Base-by-base conservation (phyloP, 2,888 invertebrate species). In the Yponomeuta cagnagella region DNA sequence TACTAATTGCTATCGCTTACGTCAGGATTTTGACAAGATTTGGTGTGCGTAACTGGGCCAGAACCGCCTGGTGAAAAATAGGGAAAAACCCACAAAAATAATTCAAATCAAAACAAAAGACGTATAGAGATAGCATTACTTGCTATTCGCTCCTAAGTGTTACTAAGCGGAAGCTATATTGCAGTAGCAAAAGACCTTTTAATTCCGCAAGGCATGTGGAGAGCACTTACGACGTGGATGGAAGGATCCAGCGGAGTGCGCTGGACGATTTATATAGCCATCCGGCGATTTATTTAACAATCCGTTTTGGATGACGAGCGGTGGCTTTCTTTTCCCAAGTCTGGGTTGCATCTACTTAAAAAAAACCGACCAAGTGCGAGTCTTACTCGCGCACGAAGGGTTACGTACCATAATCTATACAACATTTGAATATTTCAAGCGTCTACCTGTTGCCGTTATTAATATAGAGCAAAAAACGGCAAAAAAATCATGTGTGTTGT, bases 241-340 rank as follows among this genome's bases (percentile, higher is more conserved):
- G 48, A 48, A 8, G 68, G 23, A 43, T 33, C n/a, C n/a, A 23
- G 68, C 68, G 43, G 68, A 68, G 48, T 23, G 48, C 68, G n/a
- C 68, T 12, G 5, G 6, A 80, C 77, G 79, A 82, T 83, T 83
- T 84, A 84, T 82, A 80, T 75, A 80, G 79, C 80, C 80, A 84
- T 85, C 82, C 83, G 83, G 43, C 77, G 79, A 82, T 83, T 83
- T 84, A 84, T 82, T 80, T 75, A 79, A 79, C 80, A 80, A 84
- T 85, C 81, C 84, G 83, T 84, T 83, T 83, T 79, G 75, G 77
- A 43, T 23, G 23, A 65, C 65, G 33, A 31, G 65, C 65, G 43
- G 10, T 12, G n/a, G 48, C 68, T 48, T 43, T 15, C n/a, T n/a
- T n/a, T 2, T 43, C 67, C 15, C 43, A 37, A 37, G 37, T 15